These are phyloP conservation scores for Chromobotia macracanthus DNA, from an alignment of 2,797 vertebrate genomes.

Conservation along the genomic window DNA sequence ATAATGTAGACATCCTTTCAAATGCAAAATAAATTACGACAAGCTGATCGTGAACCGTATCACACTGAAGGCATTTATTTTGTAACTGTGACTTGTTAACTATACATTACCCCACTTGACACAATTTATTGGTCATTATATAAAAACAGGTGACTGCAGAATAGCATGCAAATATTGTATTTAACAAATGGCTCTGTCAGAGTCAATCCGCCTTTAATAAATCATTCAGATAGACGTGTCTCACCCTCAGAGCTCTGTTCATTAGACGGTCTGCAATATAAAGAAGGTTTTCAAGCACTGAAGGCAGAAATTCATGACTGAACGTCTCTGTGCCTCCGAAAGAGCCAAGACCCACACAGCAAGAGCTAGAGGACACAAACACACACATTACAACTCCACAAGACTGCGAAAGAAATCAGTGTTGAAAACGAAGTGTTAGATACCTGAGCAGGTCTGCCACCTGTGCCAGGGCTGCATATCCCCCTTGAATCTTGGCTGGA, in stretches of 20 bases:
- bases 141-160: no score
- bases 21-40: no score
- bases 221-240: neutral
- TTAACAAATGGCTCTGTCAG: no score
- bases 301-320: constrained; percentile 84
- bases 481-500: constrained; percentile 54
- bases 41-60: no score
- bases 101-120: no score
- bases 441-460: constrained; percentile 67
- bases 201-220: no score
- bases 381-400: neutral
- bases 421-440: neutral
- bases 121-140: no score
- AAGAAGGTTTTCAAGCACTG: constrained; percentile 80
- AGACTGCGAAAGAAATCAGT: neutral
- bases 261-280: constrained; percentile 80
- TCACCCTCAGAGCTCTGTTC: constrained; percentile 61
- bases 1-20: no score
- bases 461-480: constrained; percentile 54
- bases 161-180: no score
- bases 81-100: no score
- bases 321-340: constrained; percentile 80
- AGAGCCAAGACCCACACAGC: constrained; percentile 86
- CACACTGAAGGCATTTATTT: no score
- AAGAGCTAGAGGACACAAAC: constrained; percentile 74